Evolutionary conservation across 2,113 vertebrate species (phyloP).

Genomic region (western clawed frog (Xenopus tropicalis)): DNA sequence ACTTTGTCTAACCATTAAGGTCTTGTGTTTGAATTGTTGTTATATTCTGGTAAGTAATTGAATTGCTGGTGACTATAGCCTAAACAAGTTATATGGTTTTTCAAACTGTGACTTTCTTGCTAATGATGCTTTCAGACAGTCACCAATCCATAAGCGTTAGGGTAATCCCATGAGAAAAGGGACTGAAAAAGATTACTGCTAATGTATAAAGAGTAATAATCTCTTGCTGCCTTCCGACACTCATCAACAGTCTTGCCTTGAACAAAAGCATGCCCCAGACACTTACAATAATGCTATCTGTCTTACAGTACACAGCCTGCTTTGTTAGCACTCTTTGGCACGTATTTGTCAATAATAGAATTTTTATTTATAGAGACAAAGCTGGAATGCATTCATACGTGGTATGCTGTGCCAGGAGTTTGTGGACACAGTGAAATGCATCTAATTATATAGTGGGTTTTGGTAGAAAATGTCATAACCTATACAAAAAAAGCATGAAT

Average conservation of each 20-base stretch:
- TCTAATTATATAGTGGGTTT: too few relatives aligned
- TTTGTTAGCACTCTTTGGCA: slow-evolving; percentile 5
- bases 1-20: background rate
- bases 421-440: background rate
- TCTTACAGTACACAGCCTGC: slow-evolving; percentile 11
- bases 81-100: background rate
- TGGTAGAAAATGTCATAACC: too few relatives aligned
- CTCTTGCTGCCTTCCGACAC: background rate
- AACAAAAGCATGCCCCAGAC: background rate
- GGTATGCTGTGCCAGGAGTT: slow-evolving; percentile 5
- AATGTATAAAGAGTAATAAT: background rate
- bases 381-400: background rate
- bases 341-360: background rate
- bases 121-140: slow-evolving; percentile 9
- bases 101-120: background rate
- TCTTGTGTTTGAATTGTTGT: background rate
- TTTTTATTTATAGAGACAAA: slow-evolving; percentile 1
- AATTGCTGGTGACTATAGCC: background rate
- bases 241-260: background rate
- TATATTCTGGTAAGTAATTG: background rate
- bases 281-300: slow-evolving; percentile 1
- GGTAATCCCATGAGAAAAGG: slow-evolving; percentile 6
- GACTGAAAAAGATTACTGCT: slow-evolving; percentile 17
- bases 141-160: background rate
- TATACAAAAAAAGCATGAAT: too few relatives aligned